Evolutionary conservation across 2,113 vertebrate genomes (phyloP).

Genomic region (Chionis minor): DNA sequence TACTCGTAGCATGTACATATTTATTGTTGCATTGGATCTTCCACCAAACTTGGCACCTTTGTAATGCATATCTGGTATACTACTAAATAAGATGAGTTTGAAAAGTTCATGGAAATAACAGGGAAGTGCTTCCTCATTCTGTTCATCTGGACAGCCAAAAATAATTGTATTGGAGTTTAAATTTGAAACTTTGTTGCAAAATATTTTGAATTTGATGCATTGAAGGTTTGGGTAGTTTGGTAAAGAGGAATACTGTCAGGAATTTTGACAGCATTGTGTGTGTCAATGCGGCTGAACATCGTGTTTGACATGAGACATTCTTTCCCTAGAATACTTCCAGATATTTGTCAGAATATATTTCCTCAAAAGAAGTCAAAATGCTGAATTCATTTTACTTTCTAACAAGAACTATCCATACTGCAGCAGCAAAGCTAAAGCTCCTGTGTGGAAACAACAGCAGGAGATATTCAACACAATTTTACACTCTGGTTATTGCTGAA

Average conservation of each 20-base stretch:
- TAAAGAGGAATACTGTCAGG: neutral
- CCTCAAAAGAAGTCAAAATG: conserved; percentile 50
- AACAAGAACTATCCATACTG: conserved; percentile 2
- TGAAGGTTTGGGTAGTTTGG: neutral
- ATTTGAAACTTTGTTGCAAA: neutral
- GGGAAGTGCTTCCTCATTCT: neutral
- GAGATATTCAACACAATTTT: conserved; percentile 14
- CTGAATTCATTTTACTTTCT: conserved; percentile 57
- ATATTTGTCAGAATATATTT: conserved; percentile 54
- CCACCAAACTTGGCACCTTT: neutral
- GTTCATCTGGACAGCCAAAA: neutral
- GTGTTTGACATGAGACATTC: conserved; percentile 41
- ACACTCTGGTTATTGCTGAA: conserved; percentile 16
- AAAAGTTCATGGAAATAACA: neutral
- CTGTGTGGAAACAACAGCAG: conserved; percentile 19
- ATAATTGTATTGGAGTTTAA: neutral
- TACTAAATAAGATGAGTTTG: neutral
- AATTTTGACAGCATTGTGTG: conserved; percentile 16
- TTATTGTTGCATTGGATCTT: neutral
- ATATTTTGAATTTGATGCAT: neutral
- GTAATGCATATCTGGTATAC: neutral
- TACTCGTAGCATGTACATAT: neutral
- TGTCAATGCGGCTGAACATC: conserved; percentile 30
- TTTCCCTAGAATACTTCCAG: conserved; percentile 22
- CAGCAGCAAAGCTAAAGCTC: conserved; percentile 29